Evolutionary conservation across 2,113 vertebrate genomes (phyloP).

Genomic region (Forbesichthys agassizii): DNA sequence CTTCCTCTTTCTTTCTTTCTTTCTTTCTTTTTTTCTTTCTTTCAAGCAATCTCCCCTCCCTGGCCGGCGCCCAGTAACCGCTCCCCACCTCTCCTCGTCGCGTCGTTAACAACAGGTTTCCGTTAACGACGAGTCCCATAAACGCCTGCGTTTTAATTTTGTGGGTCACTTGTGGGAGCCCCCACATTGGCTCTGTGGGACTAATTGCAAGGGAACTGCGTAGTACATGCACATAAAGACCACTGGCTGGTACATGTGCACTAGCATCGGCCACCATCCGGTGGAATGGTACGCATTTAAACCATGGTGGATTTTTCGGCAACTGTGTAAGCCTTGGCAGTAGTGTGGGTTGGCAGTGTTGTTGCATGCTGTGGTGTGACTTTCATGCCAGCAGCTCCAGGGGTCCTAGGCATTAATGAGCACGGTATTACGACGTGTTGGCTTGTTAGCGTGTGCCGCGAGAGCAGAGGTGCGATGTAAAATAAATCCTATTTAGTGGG

Average conservation of each 20-base stretch:
- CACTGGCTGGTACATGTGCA: slow-evolving; percentile 53
- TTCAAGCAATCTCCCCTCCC: background rate
- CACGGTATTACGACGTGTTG: slow-evolving; percentile 40
- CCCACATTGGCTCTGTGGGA: slow-evolving; percentile 20
- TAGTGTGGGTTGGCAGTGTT: slow-evolving; percentile 37
- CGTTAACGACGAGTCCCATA: background rate
- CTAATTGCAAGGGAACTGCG: slow-evolving; percentile 51
- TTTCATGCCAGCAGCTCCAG: slow-evolving; percentile 57
- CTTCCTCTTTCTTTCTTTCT: slow-evolving; percentile 42
- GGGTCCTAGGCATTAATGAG: slow-evolving; percentile 65
- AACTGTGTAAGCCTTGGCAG: slow-evolving; percentile 36
- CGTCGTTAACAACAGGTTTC: too few species aligned
- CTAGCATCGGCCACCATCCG: slow-evolving; percentile 55
- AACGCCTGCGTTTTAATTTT: background rate
- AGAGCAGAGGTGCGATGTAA: slow-evolving; percentile 13
- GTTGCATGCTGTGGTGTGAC: slow-evolving; percentile 31
- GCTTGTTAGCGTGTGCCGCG: slow-evolving; percentile 8
- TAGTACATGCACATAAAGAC: slow-evolving; percentile 39
- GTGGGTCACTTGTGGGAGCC: too few species aligned
- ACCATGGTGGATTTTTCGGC: slow-evolving; percentile 20
- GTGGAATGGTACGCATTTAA: slow-evolving; percentile 40
- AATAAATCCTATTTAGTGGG: slow-evolving; percentile 46
- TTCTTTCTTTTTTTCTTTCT: slow-evolving; percentile 16
- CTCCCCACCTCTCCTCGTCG: background rate
- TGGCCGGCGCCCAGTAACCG: background rate